Conservation (phyloP, 2,888 invertebrate species). For the Caenorhabditis becei region DNA sequence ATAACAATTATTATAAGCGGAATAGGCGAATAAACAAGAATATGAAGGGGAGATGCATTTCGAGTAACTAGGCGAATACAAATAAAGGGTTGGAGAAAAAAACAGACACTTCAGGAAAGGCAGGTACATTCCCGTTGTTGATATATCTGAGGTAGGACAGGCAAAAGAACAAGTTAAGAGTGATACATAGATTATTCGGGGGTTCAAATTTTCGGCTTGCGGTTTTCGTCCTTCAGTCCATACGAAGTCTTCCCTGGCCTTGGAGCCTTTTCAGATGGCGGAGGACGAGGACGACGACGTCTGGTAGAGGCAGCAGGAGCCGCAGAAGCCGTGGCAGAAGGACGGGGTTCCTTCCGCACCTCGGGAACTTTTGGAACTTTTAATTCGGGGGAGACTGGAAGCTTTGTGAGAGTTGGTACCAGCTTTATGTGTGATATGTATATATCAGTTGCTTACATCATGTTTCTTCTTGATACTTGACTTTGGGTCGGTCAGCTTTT, state of each 20-base stretch:
- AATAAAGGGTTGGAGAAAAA: not conserved
- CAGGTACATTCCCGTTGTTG: not conserved
- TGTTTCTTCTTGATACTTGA: slow-evolving; percentile 38
- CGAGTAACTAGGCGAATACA: not conserved
- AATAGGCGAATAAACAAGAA: not conserved
- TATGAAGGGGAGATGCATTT: slow-evolving; percentile 2
- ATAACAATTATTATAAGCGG: slow-evolving; percentile 1
- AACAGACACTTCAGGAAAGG: not conserved
- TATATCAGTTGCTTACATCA: slow-evolving; percentile 28
- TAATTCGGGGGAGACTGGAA: slow-evolving; percentile 21
- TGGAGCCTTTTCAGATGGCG: not conserved
- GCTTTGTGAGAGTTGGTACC: not conserved
- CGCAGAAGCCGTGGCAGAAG: not conserved
- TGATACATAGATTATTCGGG: not conserved
- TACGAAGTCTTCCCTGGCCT: not conserved
- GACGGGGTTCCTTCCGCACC: not conserved
- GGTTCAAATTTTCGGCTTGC: not conserved
- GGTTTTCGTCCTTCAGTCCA: not conserved
- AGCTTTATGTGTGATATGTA: not conserved
- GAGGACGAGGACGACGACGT: not conserved
- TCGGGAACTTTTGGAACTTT: not conserved
- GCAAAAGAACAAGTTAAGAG: not conserved
- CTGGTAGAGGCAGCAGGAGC: not conserved
- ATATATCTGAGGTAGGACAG: not conserved
- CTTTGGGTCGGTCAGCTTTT: slow-evolving; percentile 49